Conservation (phyloP, 2,797 vertebrate species). For the Austrolebias charrua region DNA sequence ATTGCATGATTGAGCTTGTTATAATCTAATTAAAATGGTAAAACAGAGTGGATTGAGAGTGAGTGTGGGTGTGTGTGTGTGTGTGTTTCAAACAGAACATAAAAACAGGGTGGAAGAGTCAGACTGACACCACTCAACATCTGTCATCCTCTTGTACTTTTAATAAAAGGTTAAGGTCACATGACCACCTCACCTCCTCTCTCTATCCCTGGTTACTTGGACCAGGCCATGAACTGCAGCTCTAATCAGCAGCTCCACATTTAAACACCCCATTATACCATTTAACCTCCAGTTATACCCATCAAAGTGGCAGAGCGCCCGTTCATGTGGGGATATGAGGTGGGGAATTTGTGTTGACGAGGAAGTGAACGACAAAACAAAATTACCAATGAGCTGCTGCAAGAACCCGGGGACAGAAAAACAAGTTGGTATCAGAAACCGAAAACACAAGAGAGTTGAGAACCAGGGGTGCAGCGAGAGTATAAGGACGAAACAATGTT, state of each 20-base stretch:
- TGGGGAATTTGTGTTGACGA: slow-evolving; percentile 50
- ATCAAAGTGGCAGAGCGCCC: slow-evolving; percentile 63
- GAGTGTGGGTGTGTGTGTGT: slow-evolving; percentile 2
- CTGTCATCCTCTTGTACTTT: slow-evolving; percentile 26
- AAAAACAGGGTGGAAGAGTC: slow-evolving; percentile 22
- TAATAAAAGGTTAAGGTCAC: no score
- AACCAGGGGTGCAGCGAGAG: slow-evolving; percentile 25
- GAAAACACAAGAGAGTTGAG: slow-evolving; percentile 52
- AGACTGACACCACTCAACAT: slow-evolving; percentile 27
- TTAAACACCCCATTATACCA: slow-evolving; percentile 69
- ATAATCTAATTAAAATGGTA: slow-evolving; percentile 80
- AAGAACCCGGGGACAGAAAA: slow-evolving; percentile 53
- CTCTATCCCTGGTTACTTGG: slow-evolving; percentile 59
- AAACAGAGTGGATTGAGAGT: slow-evolving; percentile 54
- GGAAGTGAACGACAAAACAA: slow-evolving; percentile 70
- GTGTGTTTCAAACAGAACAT: slow-evolving; percentile 15
- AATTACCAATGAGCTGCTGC: slow-evolving; percentile 56
- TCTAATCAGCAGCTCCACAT: slow-evolving; percentile 64
- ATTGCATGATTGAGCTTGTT: slow-evolving; percentile 82
- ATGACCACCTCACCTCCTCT: slow-evolving; percentile 26
- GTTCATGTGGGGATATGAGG: slow-evolving; percentile 53
- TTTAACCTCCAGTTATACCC: slow-evolving; percentile 66
- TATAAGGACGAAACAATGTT: slow-evolving; percentile 60
- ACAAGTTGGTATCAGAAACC: slow-evolving; percentile 59
- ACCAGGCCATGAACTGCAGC: slow-evolving; percentile 55